phyloP scores from a whole-genome alignment of 2,888 invertebrate species.

The Melitaea athalia region DNA sequence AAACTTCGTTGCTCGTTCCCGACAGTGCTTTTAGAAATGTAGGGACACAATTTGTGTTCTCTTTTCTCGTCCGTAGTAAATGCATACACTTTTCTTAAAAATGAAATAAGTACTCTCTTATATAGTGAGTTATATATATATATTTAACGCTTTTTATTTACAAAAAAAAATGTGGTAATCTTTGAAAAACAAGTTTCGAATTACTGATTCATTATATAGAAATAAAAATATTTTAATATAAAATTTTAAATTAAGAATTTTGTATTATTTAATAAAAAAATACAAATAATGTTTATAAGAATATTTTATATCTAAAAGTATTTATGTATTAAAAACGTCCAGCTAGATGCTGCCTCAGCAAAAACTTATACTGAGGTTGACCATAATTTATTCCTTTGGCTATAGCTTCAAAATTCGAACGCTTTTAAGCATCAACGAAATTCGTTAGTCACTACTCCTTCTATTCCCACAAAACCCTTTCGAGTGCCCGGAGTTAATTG shows the following conservation, averaged over 20 bases:
- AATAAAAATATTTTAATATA: not conserved
- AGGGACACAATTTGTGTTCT: conserved; percentile 63
- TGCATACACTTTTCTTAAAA: conserved; percentile 49
- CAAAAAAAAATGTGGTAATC: not conserved
- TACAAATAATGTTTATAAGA: not conserved
- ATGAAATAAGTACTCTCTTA: conserved; percentile 44
- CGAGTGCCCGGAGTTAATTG: conserved; percentile 66
- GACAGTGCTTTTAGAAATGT: conserved; percentile 62
- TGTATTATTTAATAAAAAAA: not conserved
- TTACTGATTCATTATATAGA: not conserved
- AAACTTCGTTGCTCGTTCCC: conserved; percentile 62
- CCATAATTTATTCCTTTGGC: conserved; percentile 57
- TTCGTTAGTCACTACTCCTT: conserved; percentile 64
- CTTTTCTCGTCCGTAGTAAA: conserved; percentile 57
- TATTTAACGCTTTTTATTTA: not conserved
- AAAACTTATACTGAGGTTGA: conserved; percentile 34
- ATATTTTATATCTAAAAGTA: not conserved
- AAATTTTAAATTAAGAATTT: not conserved
- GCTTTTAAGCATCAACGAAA: conserved; percentile 62
- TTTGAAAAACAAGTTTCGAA: not conserved
- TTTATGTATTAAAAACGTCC: conserved; percentile 32
- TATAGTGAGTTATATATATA: conserved; percentile 13
- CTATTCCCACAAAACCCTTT: conserved; percentile 62
- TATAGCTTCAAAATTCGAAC: conserved; percentile 55
- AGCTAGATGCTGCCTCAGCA: conserved; percentile 31